A percentile compares a stretch with the other conserved stretches of the same genome.
Conservation (phyloP, 2,888 invertebrate species). For the Cinara cedri region DNA sequence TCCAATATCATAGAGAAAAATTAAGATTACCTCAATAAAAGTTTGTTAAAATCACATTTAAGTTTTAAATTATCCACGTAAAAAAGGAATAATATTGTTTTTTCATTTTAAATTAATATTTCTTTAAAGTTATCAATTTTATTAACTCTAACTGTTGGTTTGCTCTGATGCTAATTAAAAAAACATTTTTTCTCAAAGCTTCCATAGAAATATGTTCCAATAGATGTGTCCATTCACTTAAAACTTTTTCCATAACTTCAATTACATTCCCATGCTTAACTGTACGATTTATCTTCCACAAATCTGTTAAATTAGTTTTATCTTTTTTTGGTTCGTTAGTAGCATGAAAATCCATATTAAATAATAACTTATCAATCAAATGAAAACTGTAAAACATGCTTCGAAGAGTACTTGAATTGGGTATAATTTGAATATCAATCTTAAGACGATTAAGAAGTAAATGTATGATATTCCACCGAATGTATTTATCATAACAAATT, state of each 20-base stretch:
- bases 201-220: constrained; percentile 41
- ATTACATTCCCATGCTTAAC: background rate
- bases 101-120: background rate
- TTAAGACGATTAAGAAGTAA: constrained; percentile 47
- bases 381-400: constrained; percentile 48
- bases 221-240: constrained; percentile 10
- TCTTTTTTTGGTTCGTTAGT: background rate
- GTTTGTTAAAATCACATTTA: too few relatives aligned
- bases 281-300: constrained; percentile 32
- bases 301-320: background rate
- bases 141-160: constrained; percentile 33
- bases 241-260: constrained; percentile 9
- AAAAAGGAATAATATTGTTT: too few relatives aligned
- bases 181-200: constrained; percentile 46
- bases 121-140: constrained; percentile 4
- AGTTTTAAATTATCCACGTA: too few relatives aligned
- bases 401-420: constrained; percentile 22
- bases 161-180: constrained; percentile 43
- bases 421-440: constrained; percentile 27
- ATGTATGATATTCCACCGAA: constrained; percentile 38
- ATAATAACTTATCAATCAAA: constrained; percentile 37
- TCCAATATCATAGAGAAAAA: too few relatives aligned
- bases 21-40: too few relatives aligned
- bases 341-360: constrained; percentile 30
- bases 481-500: constrained; percentile 43